Percentiles rank a stretch among this genome's conserved stretches.
These are phyloP conservation scores for Sphyrna mokarran DNA, from an alignment of 2,113 vertebrate species.

Conservation along the genomic window DNA sequence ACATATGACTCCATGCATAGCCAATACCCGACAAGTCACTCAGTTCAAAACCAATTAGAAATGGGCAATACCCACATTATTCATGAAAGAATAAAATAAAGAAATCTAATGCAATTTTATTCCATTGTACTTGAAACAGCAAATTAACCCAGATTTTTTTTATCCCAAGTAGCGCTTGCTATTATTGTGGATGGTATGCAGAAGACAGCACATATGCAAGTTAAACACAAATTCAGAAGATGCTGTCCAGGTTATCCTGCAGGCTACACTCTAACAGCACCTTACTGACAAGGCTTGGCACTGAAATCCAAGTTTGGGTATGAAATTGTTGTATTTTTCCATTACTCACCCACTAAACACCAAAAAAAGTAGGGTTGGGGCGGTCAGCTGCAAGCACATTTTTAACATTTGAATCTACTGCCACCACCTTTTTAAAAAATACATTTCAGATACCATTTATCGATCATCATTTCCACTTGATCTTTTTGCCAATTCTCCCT, in stretches of 20 bases:
- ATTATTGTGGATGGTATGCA: background rate
- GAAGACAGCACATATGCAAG: background rate
- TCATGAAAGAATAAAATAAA: too few relatives aligned
- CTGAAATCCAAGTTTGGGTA: too few relatives aligned
- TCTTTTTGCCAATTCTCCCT: background rate
- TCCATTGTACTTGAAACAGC: background rate
- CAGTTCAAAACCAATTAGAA: too few relatives aligned
- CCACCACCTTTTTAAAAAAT: background rate
- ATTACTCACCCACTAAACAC: background rate
- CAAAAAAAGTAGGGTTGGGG: background rate
- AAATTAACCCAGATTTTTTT: background rate
- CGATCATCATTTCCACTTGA: background rate
- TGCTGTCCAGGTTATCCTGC: background rate
- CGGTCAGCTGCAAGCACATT: too few relatives aligned
- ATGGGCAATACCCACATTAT: too few relatives aligned
- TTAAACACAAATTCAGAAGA: background rate
- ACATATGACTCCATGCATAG: too few relatives aligned
- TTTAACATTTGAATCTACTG: background rate
- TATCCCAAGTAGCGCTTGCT: background rate
- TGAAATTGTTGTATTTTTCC: too few relatives aligned
- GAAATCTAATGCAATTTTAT: background rate
- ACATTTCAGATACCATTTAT: background rate
- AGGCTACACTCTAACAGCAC: background rate
- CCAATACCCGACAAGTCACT: too few relatives aligned
- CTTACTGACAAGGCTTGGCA: background rate